These are phyloP conservation scores for Cryptotis parvus DNA, from an alignment of 2,113 vertebrate genomes.

Conservation along the genomic window DNA sequence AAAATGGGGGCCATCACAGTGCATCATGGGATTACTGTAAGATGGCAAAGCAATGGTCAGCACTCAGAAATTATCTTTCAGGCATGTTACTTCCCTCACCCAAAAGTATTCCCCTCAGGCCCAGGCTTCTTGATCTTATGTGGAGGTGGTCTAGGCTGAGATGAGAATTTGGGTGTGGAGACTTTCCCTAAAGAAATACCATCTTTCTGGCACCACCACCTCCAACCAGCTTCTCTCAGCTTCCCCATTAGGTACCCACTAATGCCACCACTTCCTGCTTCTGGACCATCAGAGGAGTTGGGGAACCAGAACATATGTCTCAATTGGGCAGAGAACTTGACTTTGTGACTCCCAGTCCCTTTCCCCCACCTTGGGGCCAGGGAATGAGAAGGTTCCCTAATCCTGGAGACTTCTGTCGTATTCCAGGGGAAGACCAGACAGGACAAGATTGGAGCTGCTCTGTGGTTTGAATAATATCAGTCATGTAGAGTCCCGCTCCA, in stretches of 20 bases:
- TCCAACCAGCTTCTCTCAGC: neutral
- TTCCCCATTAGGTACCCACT: neutral
- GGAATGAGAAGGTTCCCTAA: slow-evolving; percentile 1
- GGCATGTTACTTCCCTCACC: neutral
- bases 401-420: slow-evolving; percentile 40
- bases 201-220: neutral
- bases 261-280: slow-evolving; percentile 68
- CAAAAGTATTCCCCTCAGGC: neutral
- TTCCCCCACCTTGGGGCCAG: slow-evolving; percentile 60
- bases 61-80: neutral
- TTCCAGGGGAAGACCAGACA: slow-evolving; percentile 55
- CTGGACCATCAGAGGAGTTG: slow-evolving; percentile 73
- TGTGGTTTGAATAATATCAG: slow-evolving; percentile 77
- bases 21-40: neutral
- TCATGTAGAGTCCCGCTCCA: slow-evolving; percentile 61
- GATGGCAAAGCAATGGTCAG: neutral
- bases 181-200: neutral
- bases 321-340: slow-evolving; percentile 67
- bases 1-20: neutral
- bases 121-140: neutral
- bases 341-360: slow-evolving; percentile 74
- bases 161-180: neutral
- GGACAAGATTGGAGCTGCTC: slow-evolving; percentile 74
- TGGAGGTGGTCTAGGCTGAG: neutral
- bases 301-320: slow-evolving; percentile 75